phyloP scores from a whole-genome alignment of 2,113 vertebrate species.

The Dromas ardeola region DNA sequence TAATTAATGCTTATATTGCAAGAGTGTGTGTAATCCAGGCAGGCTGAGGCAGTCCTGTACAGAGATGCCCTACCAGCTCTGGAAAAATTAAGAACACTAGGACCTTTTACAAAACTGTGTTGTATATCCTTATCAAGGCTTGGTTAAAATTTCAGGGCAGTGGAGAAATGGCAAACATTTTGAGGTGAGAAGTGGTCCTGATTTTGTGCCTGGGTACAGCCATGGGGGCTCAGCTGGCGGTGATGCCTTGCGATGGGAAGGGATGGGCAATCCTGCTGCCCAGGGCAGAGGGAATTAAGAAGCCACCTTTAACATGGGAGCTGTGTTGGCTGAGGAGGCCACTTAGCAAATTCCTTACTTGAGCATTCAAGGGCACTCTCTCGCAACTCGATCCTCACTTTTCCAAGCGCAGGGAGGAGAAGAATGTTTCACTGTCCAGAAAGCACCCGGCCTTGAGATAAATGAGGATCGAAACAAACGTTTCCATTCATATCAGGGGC shows the following conservation, averaged over 20 bases:
- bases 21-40: neutral
- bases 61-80: neutral
- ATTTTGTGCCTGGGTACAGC: neutral
- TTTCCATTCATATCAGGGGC: conserved; percentile 71
- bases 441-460: conserved; percentile 59
- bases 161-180: neutral
- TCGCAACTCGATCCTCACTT: conserved; percentile 63
- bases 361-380: conserved; percentile 67
- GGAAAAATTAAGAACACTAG: neutral
- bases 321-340: conserved; percentile 51
- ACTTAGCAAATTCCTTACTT: conserved; percentile 67
- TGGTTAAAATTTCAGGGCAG: neutral
- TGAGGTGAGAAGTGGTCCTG: neutral
- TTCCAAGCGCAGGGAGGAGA: conserved; percentile 57
- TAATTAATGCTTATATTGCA: neutral
- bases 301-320: neutral
- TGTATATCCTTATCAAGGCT: neutral
- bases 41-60: neutral
- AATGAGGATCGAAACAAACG: conserved; percentile 67
- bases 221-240: rapidly evolving
- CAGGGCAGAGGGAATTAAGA: neutral
- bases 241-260: neutral
- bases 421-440: conserved; percentile 69
- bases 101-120: neutral
- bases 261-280: neutral